Base-by-base conservation (phyloP, 1,140 invertebrate genomes). In the Nomia melanderi region DNA sequence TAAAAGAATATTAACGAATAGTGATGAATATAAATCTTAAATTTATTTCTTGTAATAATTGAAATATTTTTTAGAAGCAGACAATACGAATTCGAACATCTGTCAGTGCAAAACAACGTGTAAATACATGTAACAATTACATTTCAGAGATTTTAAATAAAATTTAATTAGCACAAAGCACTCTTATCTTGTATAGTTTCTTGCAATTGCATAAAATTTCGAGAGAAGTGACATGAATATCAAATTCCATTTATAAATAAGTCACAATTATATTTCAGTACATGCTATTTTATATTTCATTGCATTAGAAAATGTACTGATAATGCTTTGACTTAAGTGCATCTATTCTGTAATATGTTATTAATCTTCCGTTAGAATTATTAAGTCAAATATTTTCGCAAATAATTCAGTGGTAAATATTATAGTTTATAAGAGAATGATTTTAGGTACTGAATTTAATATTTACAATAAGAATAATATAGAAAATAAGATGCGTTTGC, bases 41-140 rank as follows among this genome's bases (percentile, higher is more conserved):
- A 71, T 71, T 62, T 47, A 33, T 66, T 25, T 54, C 6, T 20
- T 20, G n/a, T 25, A 29, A 25, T 33, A 36, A 41, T 63, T 29
- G 23, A n/a, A 53, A 56, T 41, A 33, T n/a, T 50, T 27, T 59
- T 2, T 31, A 17, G n/a, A n/a, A n/a, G 8, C 59, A 59, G 20
- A n/a, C 27, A 59, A 17, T 47, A 57, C 33, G 2, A 23, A 14
- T 53, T 64, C n/a, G 14, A 54, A 41, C 47, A n/a, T n/a, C 63
- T 56, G 1, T 47, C 62, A 47, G 33, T 62, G 59, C 12, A 69
- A 41, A 14, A 77, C 14, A 63, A 81, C 36, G 73, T 74, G 71
- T 78, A 66, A 66, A 81, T 81, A 75, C 47, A 27, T 53, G 60
- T 64, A 41, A 60, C 20, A 62, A 44, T 47, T 62, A 69, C n/a